phyloP scores from a whole-genome alignment of 2,113 vertebrate species.

The Cygnus buccinator region DNA sequence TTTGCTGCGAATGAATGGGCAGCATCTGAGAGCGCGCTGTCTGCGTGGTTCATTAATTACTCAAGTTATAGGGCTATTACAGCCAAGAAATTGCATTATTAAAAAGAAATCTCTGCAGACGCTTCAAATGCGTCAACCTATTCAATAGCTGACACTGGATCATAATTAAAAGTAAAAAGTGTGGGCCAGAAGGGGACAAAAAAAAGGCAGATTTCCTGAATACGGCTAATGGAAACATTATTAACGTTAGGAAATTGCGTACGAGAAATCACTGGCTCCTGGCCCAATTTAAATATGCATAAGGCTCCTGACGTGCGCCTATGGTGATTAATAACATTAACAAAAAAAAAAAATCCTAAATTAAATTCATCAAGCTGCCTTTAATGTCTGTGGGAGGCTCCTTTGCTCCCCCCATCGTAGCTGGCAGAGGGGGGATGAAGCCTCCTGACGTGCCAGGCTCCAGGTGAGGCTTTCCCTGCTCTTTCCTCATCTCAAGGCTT shows the following conservation, averaged over 20 bases:
- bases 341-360: not conserved
- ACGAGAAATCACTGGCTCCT: conserved; percentile 51
- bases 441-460: not conserved
- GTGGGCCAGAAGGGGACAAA: conserved; percentile 58
- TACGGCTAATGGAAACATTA: conserved; percentile 53
- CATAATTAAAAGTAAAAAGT: conserved; percentile 69
- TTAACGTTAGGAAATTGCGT: conserved; percentile 62
- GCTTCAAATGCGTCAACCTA: conserved; percentile 42
- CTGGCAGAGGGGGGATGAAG: not conserved
- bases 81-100: conserved; percentile 57
- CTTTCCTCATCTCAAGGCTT: not conserved
- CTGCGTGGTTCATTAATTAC: conserved; percentile 19
- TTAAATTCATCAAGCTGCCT: not conserved
- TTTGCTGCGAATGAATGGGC: not conserved
- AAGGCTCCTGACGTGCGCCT: not conserved
- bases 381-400: not conserved
- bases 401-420: not conserved
- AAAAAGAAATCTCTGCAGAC: conserved; percentile 65
- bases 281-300: conserved; percentile 28
- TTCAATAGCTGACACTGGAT: conserved; percentile 59
- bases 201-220: conserved; percentile 44
- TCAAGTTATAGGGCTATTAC: conserved; percentile 24
- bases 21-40: not conserved
- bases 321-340: conserved; percentile 3
- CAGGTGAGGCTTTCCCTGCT: rapidly evolving